Conservation (phyloP, 2,888 invertebrate species). For the Eulithis testata region DNA sequence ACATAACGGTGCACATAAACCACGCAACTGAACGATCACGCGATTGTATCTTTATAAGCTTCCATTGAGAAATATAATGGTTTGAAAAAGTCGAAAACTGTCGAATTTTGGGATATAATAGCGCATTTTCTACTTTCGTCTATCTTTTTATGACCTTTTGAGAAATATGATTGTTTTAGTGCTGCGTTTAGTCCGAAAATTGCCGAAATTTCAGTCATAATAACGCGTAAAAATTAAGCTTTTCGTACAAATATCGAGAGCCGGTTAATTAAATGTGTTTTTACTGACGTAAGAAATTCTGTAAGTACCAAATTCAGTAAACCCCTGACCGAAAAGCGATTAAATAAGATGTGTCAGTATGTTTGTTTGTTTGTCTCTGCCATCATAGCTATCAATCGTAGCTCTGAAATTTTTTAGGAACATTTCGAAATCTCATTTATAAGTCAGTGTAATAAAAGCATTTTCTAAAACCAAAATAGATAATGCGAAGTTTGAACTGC, state of each 20-base stretch:
- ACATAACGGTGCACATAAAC: conserved; percentile 2
- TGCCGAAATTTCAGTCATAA: not conserved
- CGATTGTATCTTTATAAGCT: conserved; percentile 8
- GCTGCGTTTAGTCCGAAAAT: not conserved
- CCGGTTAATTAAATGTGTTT: too few relatives aligned
- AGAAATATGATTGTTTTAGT: not conserved
- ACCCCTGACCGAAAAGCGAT: too few relatives aligned
- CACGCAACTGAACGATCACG: conserved; percentile 28
- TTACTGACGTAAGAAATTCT: too few relatives aligned
- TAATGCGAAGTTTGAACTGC: not conserved
- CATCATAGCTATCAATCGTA: not conserved
- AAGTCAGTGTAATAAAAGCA: too few relatives aligned
- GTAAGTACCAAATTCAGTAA: too few relatives aligned
- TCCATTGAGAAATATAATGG: not conserved
- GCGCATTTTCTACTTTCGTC: conserved; percentile 25
- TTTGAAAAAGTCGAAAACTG: not conserved
- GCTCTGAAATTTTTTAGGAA: not conserved
- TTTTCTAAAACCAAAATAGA: not conserved
- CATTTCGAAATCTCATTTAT: too few relatives aligned
- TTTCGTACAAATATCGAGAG: too few relatives aligned
- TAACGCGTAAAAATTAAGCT: not conserved
- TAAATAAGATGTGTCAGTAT: too few relatives aligned
- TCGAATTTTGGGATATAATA: too few relatives aligned
- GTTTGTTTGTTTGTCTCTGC: too few relatives aligned
- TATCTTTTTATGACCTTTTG: not conserved